These are phyloP conservation scores for Arizona elegans DNA, from an alignment of 2,113 vertebrate genomes.

Conservation along the genomic window DNA sequence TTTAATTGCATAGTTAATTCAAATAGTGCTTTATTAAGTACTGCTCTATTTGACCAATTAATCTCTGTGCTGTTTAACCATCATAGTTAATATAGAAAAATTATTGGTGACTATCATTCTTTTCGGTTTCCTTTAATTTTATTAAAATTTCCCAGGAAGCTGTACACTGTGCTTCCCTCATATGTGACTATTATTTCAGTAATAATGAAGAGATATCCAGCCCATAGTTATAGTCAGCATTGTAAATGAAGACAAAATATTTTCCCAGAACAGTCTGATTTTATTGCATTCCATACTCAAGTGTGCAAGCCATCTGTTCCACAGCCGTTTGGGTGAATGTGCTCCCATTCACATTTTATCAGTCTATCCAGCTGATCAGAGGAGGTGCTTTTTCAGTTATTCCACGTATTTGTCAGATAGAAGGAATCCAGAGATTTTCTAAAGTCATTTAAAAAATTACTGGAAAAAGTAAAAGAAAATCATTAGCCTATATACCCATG, in stretches of 20 bases:
- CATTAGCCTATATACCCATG: not conserved
- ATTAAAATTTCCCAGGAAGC: slow-evolving; percentile 16
- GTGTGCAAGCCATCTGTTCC: slow-evolving; percentile 61
- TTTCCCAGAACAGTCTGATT: slow-evolving; percentile 64
- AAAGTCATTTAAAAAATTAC: not conserved
- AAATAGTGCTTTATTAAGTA: not conserved
- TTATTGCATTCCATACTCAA: slow-evolving; percentile 66
- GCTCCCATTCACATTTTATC: slow-evolving; percentile 34
- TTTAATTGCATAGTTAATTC: not conserved
- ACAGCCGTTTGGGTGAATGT: slow-evolving; percentile 39
- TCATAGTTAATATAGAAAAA: not conserved
- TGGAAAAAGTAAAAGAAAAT: not conserved
- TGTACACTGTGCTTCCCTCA: not conserved
- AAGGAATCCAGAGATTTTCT: not conserved
- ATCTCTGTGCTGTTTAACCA: not conserved
- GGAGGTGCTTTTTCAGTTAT: slow-evolving; percentile 31
- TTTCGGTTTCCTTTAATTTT: not conserved
- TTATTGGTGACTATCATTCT: not conserved
- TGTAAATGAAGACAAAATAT: slow-evolving; percentile 51
- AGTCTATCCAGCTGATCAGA: slow-evolving; percentile 33
- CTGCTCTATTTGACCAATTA: not conserved
- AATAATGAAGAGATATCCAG: slow-evolving; percentile 38
- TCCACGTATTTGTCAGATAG: slow-evolving; percentile 37
- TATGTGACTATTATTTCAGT: not conserved
- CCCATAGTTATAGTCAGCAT: slow-evolving; percentile 38